phyloP scores from a whole-genome alignment of 2,113 vertebrate species.

The Dolichallabes microphthalmus region DNA sequence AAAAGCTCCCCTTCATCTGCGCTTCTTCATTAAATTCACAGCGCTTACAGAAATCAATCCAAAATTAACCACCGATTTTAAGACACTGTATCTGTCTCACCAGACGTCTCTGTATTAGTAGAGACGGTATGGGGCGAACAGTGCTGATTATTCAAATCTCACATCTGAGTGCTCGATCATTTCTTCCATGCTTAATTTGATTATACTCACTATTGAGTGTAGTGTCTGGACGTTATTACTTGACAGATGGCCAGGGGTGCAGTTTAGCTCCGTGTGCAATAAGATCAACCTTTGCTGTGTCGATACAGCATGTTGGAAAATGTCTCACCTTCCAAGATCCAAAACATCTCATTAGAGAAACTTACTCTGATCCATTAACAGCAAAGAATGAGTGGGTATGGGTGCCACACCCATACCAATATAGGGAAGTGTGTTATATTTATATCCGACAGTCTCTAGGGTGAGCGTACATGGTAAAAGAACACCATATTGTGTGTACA shows the following conservation, averaged over 20 bases:
- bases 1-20: neutral
- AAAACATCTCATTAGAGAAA: slow-evolving; percentile 1
- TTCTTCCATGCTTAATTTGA: slow-evolving; percentile 45
- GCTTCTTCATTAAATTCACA: neutral
- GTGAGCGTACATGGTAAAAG: neutral
- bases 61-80: neutral
- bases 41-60: neutral
- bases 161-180: slow-evolving; percentile 17
- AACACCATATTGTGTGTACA: neutral
- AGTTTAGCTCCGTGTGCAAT: slow-evolving; percentile 29
- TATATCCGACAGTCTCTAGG: neutral
- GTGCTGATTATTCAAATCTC: slow-evolving; percentile 39
- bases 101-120: neutral
- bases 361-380: neutral
- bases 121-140: neutral
- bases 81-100: neutral
- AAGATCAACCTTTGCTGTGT: slow-evolving; percentile 7
- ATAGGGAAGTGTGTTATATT: neutral
- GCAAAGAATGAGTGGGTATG: neutral
- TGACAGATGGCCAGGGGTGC: slow-evolving; percentile 38
- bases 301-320: neutral
- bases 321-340: neutral
- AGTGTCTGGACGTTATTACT: slow-evolving; percentile 17
- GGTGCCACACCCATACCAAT: neutral
- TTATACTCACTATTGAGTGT: slow-evolving; percentile 29